Base-by-base conservation (phyloP, 1,140 invertebrate genomes). In the Sinella curviseta region DNA sequence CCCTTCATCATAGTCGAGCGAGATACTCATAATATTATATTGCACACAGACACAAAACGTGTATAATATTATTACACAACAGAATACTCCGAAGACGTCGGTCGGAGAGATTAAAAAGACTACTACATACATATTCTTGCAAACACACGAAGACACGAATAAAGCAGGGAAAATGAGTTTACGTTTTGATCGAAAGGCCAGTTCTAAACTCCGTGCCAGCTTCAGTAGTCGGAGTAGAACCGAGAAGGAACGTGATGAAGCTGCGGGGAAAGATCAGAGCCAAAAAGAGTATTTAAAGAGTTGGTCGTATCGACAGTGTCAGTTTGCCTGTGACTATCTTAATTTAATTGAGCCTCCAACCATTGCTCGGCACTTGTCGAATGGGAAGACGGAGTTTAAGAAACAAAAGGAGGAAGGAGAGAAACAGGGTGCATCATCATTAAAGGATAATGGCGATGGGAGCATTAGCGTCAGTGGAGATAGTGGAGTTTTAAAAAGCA, bases 321-420 rank as follows among this genome's bases (percentile, higher is more conserved):
- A 81, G 75, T 83, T 83, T 81, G 82, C 82, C n/a, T 81, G 82
- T 80, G 82, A 83, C 77, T 83, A 83, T 34, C 54, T 83, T 2
- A 83, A 83, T 77, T 76, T 83, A 34, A 83, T 83, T 78, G 82
- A 83, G 39, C 54, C 76, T 16, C 65, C 48, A 3, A 30, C 31
- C 1, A 8, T 26, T 17, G 4, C 57, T 4, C 8, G 24, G 4
- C 8, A 65, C 14, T 4, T 65, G 26, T 26, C 57, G 3, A n/a
- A n/a, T 4, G 16, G 16, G n/a, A 70, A 70, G 31, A 14, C 65
- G 65, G 65, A 70, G 8, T 26, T 60, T 48, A 20, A 12, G 39
- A 48, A 20, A 12, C 39, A 8, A 65, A 26, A 65, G 57, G 57
- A 65, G 57, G n/a, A n/a, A n/a, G n/a, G n/a, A n/a, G n/a, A n/a